Percentiles rank a stretch among this genome's conserved stretches.
Conservation (phyloP, 2,113 vertebrate species). For the Tachuris rubrigastra region DNA sequence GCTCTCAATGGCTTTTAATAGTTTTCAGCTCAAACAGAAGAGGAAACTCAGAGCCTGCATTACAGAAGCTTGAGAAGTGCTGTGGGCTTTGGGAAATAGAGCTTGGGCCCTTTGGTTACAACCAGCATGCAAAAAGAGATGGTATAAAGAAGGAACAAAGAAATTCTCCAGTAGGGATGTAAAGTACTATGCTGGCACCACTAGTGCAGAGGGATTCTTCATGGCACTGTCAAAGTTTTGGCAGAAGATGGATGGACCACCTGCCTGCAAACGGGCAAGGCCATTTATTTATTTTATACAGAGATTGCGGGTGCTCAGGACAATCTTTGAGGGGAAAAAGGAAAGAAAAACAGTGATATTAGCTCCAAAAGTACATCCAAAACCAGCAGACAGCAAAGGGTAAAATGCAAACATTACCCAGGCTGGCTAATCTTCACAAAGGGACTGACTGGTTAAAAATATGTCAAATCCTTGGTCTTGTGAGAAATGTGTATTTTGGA, state of each 20-base stretch:
- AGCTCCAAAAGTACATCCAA: neutral
- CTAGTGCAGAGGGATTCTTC: neutral
- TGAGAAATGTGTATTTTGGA: neutral
- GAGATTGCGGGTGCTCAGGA: neutral
- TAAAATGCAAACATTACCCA: neutral
- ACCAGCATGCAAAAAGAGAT: neutral
- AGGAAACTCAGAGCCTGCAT: neutral
- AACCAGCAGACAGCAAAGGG: neutral
- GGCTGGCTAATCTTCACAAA: neutral
- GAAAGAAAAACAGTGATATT: neutral
- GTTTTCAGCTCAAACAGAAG: conserved; percentile 18
- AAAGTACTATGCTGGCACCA: neutral
- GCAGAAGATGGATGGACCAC: neutral
- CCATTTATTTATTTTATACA: neutral
- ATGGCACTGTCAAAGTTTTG: neutral
- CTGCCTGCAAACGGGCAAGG: neutral
- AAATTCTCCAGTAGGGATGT: neutral
- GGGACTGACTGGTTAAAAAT: neutral
- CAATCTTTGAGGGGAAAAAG: neutral
- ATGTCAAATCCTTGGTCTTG: neutral
- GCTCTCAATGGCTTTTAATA: neutral
- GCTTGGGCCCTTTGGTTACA: neutral
- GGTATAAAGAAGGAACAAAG: neutral
- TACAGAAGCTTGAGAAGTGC: neutral
- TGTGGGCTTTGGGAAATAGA: neutral